Evolutionary conservation across 2,797 vertebrate species (phyloP).

Genomic region (Cynodonichthys magdalenae): DNA sequence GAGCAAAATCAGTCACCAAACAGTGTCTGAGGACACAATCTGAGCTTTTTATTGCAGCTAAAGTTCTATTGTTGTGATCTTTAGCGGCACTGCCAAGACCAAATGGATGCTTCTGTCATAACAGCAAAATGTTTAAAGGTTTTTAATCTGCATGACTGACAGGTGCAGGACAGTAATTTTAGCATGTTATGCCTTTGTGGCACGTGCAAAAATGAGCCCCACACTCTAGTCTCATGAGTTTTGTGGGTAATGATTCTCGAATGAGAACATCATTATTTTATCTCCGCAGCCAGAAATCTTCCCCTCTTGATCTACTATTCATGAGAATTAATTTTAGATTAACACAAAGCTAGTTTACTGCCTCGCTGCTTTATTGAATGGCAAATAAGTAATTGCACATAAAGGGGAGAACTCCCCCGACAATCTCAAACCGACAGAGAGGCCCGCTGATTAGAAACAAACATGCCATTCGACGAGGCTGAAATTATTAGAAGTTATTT

Average conservation of each 20-base stretch:
- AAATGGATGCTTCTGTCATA: constrained; percentile 8
- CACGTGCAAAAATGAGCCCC: constrained; percentile 24
- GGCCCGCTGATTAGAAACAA: constrained; percentile 47
- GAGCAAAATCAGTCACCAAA: constrained; percentile 53
- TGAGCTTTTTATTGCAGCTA: constrained; percentile 2
- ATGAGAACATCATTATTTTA: constrained; percentile 56
- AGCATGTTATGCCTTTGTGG: constrained; percentile 6
- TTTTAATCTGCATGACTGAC: not conserved
- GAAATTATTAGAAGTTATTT: constrained; percentile 43
- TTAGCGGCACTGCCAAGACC: constrained; percentile 11
- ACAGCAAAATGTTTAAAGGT: constrained; percentile 4
- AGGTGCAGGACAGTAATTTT: constrained; percentile 16
- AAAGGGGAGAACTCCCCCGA: constrained; percentile 46
- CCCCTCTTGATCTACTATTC: constrained; percentile 72
- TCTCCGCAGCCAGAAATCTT: constrained; percentile 52
- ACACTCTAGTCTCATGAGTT: constrained; percentile 28
- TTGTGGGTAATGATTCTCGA: constrained; percentile 47
- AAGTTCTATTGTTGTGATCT: constrained; percentile 3
- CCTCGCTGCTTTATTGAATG: constrained; percentile 63
- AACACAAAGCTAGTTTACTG: constrained; percentile 74
- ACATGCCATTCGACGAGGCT: constrained; percentile 36
- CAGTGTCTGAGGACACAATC: constrained; percentile 2
- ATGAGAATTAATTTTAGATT: constrained; percentile 74
- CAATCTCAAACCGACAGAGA: constrained; percentile 31
- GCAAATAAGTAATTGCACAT: constrained; percentile 67